A percentile compares a stretch with the other conserved stretches of the same genome.
Evolutionary conservation across 1,140 invertebrate genomes (phyloP).

Genomic region (Cyclina sinensis): DNA sequence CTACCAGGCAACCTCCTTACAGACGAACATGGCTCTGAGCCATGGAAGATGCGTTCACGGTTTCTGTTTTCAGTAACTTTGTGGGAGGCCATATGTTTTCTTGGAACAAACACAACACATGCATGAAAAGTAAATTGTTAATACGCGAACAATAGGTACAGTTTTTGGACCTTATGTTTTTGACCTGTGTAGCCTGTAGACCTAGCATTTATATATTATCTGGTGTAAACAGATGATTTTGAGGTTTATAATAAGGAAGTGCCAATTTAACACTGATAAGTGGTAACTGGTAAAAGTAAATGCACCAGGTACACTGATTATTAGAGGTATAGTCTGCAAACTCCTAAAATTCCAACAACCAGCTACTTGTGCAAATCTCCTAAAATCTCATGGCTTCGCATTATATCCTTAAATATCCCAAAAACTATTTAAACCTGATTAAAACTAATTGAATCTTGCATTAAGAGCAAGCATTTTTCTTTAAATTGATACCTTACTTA

Average conservation of each 20-base stretch:
- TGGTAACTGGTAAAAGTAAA: not conserved
- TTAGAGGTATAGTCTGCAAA: too few species aligned
- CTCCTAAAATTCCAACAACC: too few species aligned
- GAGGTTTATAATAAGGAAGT: slow-evolving; percentile 6
- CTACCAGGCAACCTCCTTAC: too few species aligned
- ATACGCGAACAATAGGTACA: slow-evolving; percentile 4
- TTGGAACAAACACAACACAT: not conserved
- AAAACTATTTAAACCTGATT: too few species aligned
- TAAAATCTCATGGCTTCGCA: too few species aligned
- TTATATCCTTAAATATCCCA: too few species aligned
- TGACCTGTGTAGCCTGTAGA: not conserved
- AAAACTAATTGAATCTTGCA: too few species aligned
- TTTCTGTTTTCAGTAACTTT: slow-evolving; percentile 8
- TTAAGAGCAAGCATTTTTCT: too few species aligned
- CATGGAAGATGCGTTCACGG: too few species aligned
- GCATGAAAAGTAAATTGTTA: not conserved
- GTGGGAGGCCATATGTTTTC: slow-evolving; percentile 18
- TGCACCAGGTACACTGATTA: not conserved
- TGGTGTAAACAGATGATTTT: not conserved
- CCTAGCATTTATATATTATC: not conserved
- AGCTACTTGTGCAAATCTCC: too few species aligned
- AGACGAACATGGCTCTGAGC: too few species aligned
- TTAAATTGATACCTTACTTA: too few species aligned
- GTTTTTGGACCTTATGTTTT: slow-evolving; percentile 4
- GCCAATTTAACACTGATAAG: slow-evolving; percentile 6